phyloP scores from a whole-genome alignment of 2,113 vertebrate genomes.

The Cyprinodon variegatus region DNA sequence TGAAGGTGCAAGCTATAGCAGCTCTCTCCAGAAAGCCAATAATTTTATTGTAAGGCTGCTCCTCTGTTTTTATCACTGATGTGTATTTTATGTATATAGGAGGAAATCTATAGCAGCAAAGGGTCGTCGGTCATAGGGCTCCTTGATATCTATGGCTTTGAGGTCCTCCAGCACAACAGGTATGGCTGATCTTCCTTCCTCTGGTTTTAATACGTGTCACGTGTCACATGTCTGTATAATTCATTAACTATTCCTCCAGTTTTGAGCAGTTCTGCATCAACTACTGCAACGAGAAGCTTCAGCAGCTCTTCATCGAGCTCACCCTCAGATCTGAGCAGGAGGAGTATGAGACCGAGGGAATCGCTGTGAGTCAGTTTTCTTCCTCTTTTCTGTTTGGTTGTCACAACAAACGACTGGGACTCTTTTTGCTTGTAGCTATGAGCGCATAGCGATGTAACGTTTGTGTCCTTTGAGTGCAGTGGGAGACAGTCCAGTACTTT shows the following conservation, averaged over 20 bases:
- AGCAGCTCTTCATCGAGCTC: conserved; percentile 97
- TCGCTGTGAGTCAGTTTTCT: conserved; percentile 80
- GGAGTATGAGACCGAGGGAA: conserved; percentile 94
- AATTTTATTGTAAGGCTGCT: neutral
- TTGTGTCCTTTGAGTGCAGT: conserved; percentile 73
- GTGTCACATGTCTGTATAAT: neutral
- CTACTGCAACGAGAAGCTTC: conserved; percentile 97
- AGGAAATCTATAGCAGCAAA: conserved; percentile 85
- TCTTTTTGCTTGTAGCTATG: neutral
- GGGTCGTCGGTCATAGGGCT: conserved; percentile 90
- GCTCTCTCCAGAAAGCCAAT: neutral
- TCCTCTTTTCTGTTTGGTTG: neutral
- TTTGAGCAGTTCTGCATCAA: conserved; percentile 99
- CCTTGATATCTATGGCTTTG: conserved; percentile 98
- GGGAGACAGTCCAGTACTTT: conserved; percentile 96
- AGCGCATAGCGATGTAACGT: neutral
- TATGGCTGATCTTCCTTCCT: conserved; percentile 40
- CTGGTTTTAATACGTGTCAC: neutral
- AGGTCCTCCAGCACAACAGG: conserved; percentile 97
- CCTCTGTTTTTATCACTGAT: neutral
- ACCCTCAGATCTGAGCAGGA: conserved; percentile 96
- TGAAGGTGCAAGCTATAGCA: conserved; percentile 80
- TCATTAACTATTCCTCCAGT: conserved; percentile 67
- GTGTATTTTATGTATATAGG: conserved; percentile 73
- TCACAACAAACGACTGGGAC: neutral